Evolutionary conservation across 2,113 vertebrate species (phyloP), one percentile per base, ranked within the genome.

Genomic region (Pholis gunnellus): DNA sequence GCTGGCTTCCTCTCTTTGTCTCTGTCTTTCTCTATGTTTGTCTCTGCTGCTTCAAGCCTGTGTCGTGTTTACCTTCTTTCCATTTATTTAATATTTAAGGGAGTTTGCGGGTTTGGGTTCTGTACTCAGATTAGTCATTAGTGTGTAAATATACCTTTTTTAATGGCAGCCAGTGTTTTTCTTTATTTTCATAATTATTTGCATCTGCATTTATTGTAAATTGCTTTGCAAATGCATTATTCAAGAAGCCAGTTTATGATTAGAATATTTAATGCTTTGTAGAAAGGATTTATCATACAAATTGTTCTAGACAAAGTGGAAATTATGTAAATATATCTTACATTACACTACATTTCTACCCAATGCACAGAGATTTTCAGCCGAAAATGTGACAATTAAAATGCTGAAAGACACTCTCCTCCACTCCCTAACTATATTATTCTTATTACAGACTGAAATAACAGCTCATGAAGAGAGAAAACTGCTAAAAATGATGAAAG

Each of bases 291-390:
- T 31, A 68, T 68, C 46, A 27, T 31, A 18, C 25, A 27, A 68
- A 68, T 48, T 68, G 66, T 68, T 48, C 42, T 1, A 29, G 42
- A 48, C 67, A 70, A 70, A 52, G 67, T 70, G 67, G 29, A 70
- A 52, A 70, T 70, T 70, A 52, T 69, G 67, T 69, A 52, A 69
- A 69, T 69, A n/a, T 22, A 50, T 31, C 44, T 70, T 20, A 36
- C 46, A 70, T n/a, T 11, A 69, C 36, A 69, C 25, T 36, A 52
- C 34, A 69, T 52, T 69, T 34, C 20, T 36, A 69, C 17, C 66
- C 25, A 3, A 48, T 69, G 67, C 46, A 31, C 67, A 8, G 44
- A 46, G 67, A 34, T 22, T 52, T 52, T n/a, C 29, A n/a, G 29
- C 29, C 48, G 34, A 20, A 36, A 29, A 46, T 70, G 48, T 52